phyloP scores from a whole-genome alignment of 2,888 invertebrate species.

The Marasmarcha lunaedactyla region DNA sequence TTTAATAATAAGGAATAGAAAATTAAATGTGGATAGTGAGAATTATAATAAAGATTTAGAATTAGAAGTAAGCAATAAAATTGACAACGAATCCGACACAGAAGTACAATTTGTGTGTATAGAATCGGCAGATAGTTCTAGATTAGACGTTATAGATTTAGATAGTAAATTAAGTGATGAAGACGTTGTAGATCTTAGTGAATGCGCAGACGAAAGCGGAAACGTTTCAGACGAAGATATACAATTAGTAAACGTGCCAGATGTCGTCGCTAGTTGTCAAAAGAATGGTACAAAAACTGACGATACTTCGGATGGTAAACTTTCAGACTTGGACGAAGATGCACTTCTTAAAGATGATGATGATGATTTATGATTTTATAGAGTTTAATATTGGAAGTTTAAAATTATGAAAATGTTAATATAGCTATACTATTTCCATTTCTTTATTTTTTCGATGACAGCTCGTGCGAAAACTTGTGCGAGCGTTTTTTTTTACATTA shows the following conservation, averaged over 20 bases:
- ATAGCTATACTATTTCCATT: too few species aligned
- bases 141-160: constrained; percentile 41
- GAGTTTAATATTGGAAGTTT: too few species aligned
- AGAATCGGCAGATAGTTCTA: constrained; percentile 27
- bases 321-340: constrained; percentile 27
- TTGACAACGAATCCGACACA: constrained; percentile 42
- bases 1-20: constrained; percentile 42
- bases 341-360: constrained; percentile 26
- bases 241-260: constrained; percentile 47
- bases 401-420: too few species aligned
- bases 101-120: constrained; percentile 53
- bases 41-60: constrained; percentile 24
- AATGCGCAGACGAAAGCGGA: constrained; percentile 36
- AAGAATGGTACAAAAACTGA: constrained; percentile 18
- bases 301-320: neutral
- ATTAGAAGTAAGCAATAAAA: constrained; percentile 19
- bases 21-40: constrained; percentile 16
- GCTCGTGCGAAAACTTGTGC: too few species aligned
- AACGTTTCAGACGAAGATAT: constrained; percentile 31
- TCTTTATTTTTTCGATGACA: too few species aligned
- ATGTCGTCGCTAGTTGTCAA: constrained; percentile 55
- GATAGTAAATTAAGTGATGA: constrained; percentile 16
- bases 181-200: constrained; percentile 47
- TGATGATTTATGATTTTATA: constrained; percentile 37
- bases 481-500: too few species aligned